Evolutionary conservation across 2,888 invertebrate species (phyloP).

Genomic region (Gasteruption jaculator): DNA sequence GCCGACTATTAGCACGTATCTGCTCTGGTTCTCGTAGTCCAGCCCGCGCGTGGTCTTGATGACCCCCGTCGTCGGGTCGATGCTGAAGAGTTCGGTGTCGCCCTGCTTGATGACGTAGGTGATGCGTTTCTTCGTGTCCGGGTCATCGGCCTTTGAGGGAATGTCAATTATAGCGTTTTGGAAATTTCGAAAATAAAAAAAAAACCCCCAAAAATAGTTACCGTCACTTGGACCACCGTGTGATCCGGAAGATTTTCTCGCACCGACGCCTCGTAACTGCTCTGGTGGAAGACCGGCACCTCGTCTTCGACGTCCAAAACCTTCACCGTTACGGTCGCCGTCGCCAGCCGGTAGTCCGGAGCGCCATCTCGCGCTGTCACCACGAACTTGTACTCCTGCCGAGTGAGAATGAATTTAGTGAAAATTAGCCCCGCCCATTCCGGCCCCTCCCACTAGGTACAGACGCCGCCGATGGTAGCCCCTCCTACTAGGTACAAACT

Average conservation of each 20-base stretch:
- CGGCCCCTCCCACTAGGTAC: no score
- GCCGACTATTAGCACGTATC: conserved; percentile 73
- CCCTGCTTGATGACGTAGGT: conserved; percentile 82
- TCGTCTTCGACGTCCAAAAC: conserved; percentile 82
- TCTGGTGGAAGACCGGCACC: conserved; percentile 70
- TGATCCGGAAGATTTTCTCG: conserved; percentile 81
- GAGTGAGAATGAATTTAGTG: conserved; percentile 8
- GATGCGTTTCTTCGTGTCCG: conserved; percentile 74
- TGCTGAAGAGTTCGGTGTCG: conserved; percentile 74
- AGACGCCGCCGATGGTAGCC: no score
- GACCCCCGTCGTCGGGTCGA: conserved; percentile 75
- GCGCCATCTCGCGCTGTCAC: conserved; percentile 88
- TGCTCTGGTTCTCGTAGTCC: conserved; percentile 72
- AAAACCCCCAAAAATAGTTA: conserved; percentile 50
- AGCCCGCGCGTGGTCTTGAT: conserved; percentile 72
- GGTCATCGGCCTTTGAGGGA: conserved; percentile 68
- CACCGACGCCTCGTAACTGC: conserved; percentile 72
- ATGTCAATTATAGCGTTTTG: background rate
- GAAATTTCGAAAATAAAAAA: conserved; percentile 7
- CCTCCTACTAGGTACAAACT: no score
- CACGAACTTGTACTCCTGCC: conserved; percentile 72
- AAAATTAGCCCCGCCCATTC: no score
- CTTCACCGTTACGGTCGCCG: conserved; percentile 78
- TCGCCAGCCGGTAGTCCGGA: conserved; percentile 77
- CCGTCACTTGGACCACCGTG: conserved; percentile 73